Evolutionary conservation across 2,113 vertebrate species (phyloP).

Genomic region (Istiophorus platypterus): DNA sequence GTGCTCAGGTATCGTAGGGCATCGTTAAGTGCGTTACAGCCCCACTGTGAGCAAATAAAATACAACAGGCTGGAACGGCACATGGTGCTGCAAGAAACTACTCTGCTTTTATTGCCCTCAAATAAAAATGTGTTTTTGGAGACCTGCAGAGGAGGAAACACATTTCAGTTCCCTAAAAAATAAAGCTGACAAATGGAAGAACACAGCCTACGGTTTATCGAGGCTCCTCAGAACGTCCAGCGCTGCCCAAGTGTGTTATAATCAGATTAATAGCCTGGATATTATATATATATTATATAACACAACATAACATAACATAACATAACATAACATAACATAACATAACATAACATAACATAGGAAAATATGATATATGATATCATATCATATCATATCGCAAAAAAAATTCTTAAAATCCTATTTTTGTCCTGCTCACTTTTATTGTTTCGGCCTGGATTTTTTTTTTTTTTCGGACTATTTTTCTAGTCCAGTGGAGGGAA

Average conservation of each 20-base stretch:
- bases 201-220: background rate
- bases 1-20: background rate
- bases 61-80: constrained; percentile 6
- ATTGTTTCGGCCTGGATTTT: no score
- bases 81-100: background rate
- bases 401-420: no score
- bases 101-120: constrained; percentile 8
- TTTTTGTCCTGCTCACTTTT: no score
- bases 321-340: background rate
- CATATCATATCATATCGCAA: no score
- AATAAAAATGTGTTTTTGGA: constrained; percentile 20
- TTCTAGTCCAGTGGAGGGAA: no score
- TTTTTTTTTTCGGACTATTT: no score
- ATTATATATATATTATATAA: no score
- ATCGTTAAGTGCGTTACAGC: background rate
- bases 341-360: no score
- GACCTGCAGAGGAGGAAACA: constrained; percentile 2
- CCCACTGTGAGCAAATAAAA: constrained; percentile 17
- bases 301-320: no score
- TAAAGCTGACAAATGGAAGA: background rate
- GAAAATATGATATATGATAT: background rate
- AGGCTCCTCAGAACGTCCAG: background rate
- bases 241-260: background rate
- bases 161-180: background rate
- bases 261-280: background rate